phyloP scores from a whole-genome alignment of 2,797 vertebrate genomes.

The Perdix hodgsoniae region DNA sequence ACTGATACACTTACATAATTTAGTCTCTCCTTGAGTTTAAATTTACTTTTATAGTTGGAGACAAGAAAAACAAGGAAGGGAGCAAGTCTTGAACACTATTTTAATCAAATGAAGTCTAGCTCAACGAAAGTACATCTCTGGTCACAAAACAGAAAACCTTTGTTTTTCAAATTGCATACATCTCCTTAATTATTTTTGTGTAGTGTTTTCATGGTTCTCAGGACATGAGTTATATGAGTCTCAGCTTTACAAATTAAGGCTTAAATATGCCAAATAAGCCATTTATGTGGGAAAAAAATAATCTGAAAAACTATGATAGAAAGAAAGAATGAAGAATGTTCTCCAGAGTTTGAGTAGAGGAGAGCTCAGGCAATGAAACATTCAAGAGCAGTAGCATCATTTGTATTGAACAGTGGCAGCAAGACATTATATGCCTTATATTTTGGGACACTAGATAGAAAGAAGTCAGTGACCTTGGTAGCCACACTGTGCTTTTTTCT shows the following conservation, averaged over 20 bases:
- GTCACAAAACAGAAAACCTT: background rate
- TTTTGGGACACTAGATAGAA: background rate
- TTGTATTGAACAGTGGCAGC: slow-evolving; percentile 9
- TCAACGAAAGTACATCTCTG: background rate
- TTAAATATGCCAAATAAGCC: background rate
- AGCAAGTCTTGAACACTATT: background rate
- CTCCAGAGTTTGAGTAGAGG: background rate
- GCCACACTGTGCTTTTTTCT: background rate
- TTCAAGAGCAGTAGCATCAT: background rate
- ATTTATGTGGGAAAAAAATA: background rate
- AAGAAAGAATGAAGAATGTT: background rate
- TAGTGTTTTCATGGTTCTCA: background rate
- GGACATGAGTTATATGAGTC: background rate
- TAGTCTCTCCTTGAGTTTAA: background rate
- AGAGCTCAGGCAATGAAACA: background rate
- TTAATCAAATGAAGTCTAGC: background rate
- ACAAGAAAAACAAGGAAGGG: background rate
- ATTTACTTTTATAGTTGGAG: background rate
- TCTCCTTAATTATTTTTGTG: background rate
- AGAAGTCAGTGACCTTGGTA: background rate
- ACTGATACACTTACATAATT: background rate
- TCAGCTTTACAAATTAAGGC: background rate
- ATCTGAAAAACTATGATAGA: background rate
- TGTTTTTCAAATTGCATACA: background rate
- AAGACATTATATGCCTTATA: background rate